Evolutionary conservation across 2,797 vertebrate genomes (phyloP), one percentile per base, ranked within the genome.

Genomic region (Pseudochirops corinnae): DNA sequence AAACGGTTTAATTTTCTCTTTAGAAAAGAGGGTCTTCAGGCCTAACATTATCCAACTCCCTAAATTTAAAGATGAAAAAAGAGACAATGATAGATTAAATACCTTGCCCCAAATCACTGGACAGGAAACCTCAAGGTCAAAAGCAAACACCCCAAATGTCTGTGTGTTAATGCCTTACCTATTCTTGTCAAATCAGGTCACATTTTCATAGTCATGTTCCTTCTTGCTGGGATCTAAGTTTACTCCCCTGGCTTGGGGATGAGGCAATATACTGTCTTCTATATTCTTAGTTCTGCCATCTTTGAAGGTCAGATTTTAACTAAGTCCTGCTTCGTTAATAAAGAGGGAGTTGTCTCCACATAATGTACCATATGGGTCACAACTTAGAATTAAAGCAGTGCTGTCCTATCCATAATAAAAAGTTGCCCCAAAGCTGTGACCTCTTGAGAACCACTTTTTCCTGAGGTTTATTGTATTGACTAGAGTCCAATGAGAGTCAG

Each of bases 21-120:
- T 56, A 31, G 31, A 11, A 95, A 96, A 98, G 94, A 94, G 96
- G 92, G 95, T 56, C 94, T 96, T 91, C 94, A 56, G 91, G 94
- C 93, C 93, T 96, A 67, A 94, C n/a, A 92, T 55, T 55, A 18
- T 74, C 18, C n/a, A 24, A 39, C 6, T 39, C n/a, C 31, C 18
- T n/a, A 21, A 74, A 39, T 74, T n/a, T 39, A 39, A 74, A 74
- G n/a, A 74, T 39, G n/a, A 18, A 39, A 39, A 18, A 39, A 39
- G 21, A 18, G 16, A 24, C 67, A 74, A 9, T 9, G n/a, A 18
- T 16, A 39, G 62, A 74, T 74, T 39, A 39, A 74, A 39, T 74
- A 18, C 16, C 11, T 74, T 74, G 67, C 33, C 67, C n/a, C 0
- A 39, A 74, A 74, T 21, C 33, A 82, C 21, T 46, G 18, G 39